phyloP scores from a whole-genome alignment of 2,888 invertebrate species.

The Pachliopta kotzebuea region DNA sequence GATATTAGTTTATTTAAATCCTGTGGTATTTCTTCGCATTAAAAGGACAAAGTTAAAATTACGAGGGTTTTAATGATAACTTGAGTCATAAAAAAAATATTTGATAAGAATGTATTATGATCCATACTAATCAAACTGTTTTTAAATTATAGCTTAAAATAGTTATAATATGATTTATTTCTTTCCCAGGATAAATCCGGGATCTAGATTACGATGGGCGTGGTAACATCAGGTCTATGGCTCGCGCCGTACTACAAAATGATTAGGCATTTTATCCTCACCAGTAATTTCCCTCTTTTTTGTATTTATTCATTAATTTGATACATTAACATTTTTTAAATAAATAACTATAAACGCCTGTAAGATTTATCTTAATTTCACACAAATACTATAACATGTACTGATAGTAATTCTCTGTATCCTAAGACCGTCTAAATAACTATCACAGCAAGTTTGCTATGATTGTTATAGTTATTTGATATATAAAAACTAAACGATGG shows the following conservation, averaged over 20 bases:
- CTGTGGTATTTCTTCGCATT: too few species aligned
- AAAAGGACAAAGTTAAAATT: too few species aligned
- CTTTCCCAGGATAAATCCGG: conserved; percentile 35
- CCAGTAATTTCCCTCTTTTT: conserved; percentile 35
- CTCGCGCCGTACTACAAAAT: conserved; percentile 57
- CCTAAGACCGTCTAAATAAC: too few species aligned
- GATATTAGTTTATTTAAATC: too few species aligned
- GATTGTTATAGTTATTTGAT: background rate
- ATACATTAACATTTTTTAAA: background rate
- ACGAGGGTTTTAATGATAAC: too few species aligned
- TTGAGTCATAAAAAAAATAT: too few species aligned
- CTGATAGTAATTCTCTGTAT: background rate
- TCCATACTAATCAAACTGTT: too few species aligned
- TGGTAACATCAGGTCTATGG: conserved; percentile 33
- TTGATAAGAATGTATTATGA: too few species aligned
- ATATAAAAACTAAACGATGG: background rate
- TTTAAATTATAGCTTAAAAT: too few species aligned
- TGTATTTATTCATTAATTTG: background rate
- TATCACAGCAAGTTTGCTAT: background rate
- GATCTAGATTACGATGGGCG: conserved; percentile 50
- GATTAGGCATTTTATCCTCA: conserved; percentile 56
- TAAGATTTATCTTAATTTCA: background rate
- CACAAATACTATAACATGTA: background rate
- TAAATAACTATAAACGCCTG: background rate
- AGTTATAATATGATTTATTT: background rate